Evolutionary conservation across 2,888 invertebrate genomes (phyloP), one percentile per base, ranked within the genome.

Genomic region (Piscicola geometra): DNA sequence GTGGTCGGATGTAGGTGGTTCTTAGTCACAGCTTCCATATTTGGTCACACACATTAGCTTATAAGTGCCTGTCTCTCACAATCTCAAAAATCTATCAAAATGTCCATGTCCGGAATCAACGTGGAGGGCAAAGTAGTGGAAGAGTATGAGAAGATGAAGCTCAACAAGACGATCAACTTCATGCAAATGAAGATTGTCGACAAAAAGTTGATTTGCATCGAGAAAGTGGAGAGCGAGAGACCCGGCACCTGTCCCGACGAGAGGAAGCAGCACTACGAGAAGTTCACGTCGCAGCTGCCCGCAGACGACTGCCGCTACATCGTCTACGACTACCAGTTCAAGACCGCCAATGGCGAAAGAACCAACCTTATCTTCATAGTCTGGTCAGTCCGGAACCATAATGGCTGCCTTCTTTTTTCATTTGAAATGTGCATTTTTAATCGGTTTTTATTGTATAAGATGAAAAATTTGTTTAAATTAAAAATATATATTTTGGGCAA

Each of bases 251-350:
- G 64, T 35, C 64, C 60, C 12, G 73, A 52, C n/a, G 35, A 73
- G 0, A 56, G 52, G 25, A 73, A 73, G 41, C 33, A 60, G 28
- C 33, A 60, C 32, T 78, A 41, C 69, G 77, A 77, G 36, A 73
- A 77, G 25, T 78, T 78, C 60, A 74, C 75, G 18, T 28, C 35
- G 21, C 70, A 73, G 50, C 70, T 78, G 72, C 78, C 78, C 0
- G 32, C 67, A 0, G 41, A 77, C 47, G 78, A 78, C 60, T 77
- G 78, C 56, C 78, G 78, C 56, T 78, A 78, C 66, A 73, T 68
- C 36, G 70, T 78, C 33, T 78, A 72, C 60, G 78, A 78, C 71
- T 78, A 68, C 76, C 74, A 75, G 36, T 77, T 71, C 71, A 70
- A 74, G 15, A 75, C 76, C 35, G 71, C 15, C n/a, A 50, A 68